Conservation (phyloP, 2,113 vertebrate genomes). For the Gymnogyps californianus region DNA sequence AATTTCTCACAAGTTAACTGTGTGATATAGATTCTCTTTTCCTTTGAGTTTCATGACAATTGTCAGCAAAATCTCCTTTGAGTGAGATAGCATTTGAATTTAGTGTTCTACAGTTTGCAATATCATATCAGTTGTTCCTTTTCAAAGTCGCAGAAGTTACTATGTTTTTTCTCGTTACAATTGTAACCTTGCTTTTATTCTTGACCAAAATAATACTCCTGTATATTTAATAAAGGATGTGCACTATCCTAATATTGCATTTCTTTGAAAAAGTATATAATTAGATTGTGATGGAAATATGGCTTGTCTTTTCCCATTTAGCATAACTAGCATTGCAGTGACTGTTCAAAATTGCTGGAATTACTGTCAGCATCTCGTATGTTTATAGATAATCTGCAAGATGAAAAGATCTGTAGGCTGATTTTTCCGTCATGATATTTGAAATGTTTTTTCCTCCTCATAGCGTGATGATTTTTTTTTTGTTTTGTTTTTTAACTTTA, state of each 20-base stretch:
- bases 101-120: not conserved
- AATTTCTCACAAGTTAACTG: not conserved
- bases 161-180: not conserved
- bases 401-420: not conserved
- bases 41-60: not conserved
- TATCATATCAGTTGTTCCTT: not conserved
- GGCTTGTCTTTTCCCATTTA: not conserved
- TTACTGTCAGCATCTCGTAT: not conserved
- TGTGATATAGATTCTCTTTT: not conserved
- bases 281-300: not conserved
- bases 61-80: not conserved
- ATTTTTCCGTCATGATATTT: not conserved
- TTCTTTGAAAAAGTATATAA: not conserved
- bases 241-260: not conserved
- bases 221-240: not conserved
- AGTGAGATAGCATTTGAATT: not conserved
- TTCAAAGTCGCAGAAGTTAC: not conserved
- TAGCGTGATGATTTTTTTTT: not conserved
- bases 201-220: not conserved
- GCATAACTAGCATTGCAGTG: not conserved
- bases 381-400: not conserved
- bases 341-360: not conserved
- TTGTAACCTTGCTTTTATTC: not conserved
- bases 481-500: not conserved
- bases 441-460: not conserved